phyloP scores from a whole-genome alignment of 1,140 invertebrate genomes.

The Venturia canescens region DNA sequence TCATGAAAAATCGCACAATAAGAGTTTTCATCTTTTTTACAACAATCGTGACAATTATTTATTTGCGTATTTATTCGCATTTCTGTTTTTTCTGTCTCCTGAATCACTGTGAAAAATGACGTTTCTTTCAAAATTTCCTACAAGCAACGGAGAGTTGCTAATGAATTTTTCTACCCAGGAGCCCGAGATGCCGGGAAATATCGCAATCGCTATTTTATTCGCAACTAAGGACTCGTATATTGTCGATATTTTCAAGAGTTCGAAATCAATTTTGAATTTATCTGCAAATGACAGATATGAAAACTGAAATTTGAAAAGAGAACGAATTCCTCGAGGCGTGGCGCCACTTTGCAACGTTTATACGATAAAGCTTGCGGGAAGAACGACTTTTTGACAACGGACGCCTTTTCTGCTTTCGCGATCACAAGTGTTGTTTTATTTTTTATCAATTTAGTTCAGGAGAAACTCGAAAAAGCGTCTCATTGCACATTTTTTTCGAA shows the following conservation, averaged over 20 bases:
- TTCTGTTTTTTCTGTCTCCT: too few species aligned
- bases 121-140: too few species aligned
- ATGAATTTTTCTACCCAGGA: background rate
- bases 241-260: constrained; percentile 2
- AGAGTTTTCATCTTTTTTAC: too few species aligned
- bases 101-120: too few species aligned
- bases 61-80: too few species aligned
- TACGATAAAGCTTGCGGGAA: constrained; percentile 16
- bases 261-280: background rate
- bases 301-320: background rate
- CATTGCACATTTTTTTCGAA: background rate
- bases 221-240: background rate
- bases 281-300: background rate
- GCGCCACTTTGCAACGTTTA: background rate
- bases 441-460: background rate
- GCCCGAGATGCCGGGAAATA: background rate
- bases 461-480: background rate
- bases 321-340: too few species aligned
- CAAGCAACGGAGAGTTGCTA: too few species aligned
- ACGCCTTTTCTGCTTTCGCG: background rate
- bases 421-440: background rate
- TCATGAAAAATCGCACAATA: too few species aligned
- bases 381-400: background rate
- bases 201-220: background rate
- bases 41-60: too few species aligned